Base-by-base conservation (phyloP, 2,113 vertebrate genomes). In the Regulus satrapa region DNA sequence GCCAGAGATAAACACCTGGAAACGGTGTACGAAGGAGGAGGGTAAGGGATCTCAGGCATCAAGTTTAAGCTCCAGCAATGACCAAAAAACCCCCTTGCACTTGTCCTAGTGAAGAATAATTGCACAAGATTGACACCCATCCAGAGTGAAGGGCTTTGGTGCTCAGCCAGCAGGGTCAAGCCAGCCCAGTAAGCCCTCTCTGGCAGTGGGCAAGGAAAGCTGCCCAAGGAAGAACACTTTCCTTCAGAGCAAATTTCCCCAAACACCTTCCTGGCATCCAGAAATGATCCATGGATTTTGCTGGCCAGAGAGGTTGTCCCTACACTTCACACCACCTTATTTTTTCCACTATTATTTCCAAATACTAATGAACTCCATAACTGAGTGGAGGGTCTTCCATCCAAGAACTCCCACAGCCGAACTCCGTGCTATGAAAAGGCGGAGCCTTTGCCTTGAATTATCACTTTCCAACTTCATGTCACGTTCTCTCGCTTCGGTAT, bases 61-160 rank as follows among this genome's bases (percentile, higher is more conserved):
- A 69, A 61, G 41, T 38, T 87, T 28, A 10, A 36, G 11, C n/a
- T 36, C 13, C 36, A 75, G 36, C n/a, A 80, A n/a, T 4, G 14
- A 91, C 38, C 8, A 46, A 56, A 56, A 92, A 75, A 46, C 1
- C 0, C 12, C 59, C 32, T 13, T 36, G 16, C 12, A 23, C 43
- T 63, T 52, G 36, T 36, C 9, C 25, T 20, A 55, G 18, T 28
- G n/a, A 51, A 71, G 26, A 45, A 6, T 28, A 8, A 36, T 80
- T 73, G 41, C 6, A 24, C 14, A 52, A 56, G 6, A 48, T 28
- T 40, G 34, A 24, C 49, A 23, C 36, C 31, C 2, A 52, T 23
- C 10, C 54, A 75, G 24, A 73, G 31, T 3, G n/a, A 4, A 0
- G 1, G 29, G 12, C 32, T 43, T 2, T 23, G 13, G 40, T 43